These are phyloP conservation scores for Mactra quadrangularis DNA, from an alignment of 1,140 invertebrate species.

Conservation along the genomic window DNA sequence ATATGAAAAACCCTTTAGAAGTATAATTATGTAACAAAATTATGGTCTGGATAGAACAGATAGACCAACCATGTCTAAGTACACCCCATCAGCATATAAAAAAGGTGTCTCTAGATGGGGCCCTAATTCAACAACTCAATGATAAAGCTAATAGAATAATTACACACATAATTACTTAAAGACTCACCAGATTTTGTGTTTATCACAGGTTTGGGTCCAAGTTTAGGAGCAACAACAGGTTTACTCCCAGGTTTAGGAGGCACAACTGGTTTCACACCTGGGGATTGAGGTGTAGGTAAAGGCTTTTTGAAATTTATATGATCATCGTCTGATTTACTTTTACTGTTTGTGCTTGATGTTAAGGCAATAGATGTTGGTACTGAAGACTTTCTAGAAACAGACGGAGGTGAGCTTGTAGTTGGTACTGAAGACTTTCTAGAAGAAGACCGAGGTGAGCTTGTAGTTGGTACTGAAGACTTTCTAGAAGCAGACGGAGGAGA, in stretches of 20 bases:
- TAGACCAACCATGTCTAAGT: too few relatives aligned
- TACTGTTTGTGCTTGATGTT: neutral
- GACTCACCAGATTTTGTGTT: conserved; percentile 3
- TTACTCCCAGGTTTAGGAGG: conserved; percentile 29
- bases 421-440: neutral
- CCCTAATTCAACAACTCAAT: too few relatives aligned
- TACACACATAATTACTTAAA: too few relatives aligned
- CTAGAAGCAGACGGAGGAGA: too few relatives aligned
- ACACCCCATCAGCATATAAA: too few relatives aligned
- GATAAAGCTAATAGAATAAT: too few relatives aligned
- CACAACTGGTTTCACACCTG: conserved; percentile 31
- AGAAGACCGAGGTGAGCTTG: too few relatives aligned
- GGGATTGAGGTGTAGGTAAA: neutral
- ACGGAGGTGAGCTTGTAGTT: neutral
- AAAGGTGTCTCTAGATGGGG: too few relatives aligned
- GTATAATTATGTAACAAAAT: too few relatives aligned
- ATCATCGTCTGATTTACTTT: conserved; percentile 14
- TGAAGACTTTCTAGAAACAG: conserved; percentile 2
- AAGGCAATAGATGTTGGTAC: conserved; percentile 1
- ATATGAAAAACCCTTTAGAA: too few relatives aligned
- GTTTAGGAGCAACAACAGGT: conserved; percentile 19
- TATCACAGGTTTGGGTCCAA: conserved; percentile 34
- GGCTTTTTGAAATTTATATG: conserved; percentile 9
- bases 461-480: too few relatives aligned
- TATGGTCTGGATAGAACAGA: too few relatives aligned